Evolutionary conservation across 1,140 invertebrate genomes (phyloP), one percentile per base, ranked within the genome.

Genomic region (Cyrtorhinus lividipennis): DNA sequence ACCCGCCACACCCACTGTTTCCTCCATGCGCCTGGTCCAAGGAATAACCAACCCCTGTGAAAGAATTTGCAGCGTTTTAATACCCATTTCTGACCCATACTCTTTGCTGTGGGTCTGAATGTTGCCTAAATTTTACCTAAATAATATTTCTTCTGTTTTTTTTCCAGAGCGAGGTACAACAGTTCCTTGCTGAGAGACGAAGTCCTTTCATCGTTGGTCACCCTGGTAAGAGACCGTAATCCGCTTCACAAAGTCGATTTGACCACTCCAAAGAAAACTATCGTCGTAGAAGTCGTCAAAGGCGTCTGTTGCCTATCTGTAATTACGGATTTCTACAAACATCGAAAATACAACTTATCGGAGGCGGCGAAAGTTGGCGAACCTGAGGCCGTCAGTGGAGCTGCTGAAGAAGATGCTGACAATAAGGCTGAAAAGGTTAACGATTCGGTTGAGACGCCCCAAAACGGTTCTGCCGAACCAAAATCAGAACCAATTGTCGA

Each of bases 201-300:
- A 48, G 73, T 90, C 0, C 88, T 91, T 30, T 78, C 83, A 66
- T 75, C 80, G 66, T 69, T 91, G 12, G 88, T 86, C 0, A 79
- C 81, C 1, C 70, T 87, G 63, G 81, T 91, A 53, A 71, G 74
- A 13, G 72, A 80, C 24, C 83, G 83, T 67, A 86, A 86, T 72
- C 68, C 77, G n/a, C 75, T 77, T 12, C 87, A 90, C 68, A 84
- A 82, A 70, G 87, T 85, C 1, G 80, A 89, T 73, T 74, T 91
- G n/a, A 86, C 84, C 69, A 63, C 81, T 81, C 71, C 88, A 23
- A 77, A 86, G 63, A 74, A 84, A n/a, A 81, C 86, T 18, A 80
- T 92, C 45, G 77, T 90, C 62, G 81, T 91, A 26, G 88, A 91
- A 77, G 78, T 91, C 5, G 81, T 91, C 61, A 82, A 83, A 67